These are phyloP conservation scores for Azemiops feae DNA, from an alignment of 2,113 vertebrate species.

Conservation along the genomic window DNA sequence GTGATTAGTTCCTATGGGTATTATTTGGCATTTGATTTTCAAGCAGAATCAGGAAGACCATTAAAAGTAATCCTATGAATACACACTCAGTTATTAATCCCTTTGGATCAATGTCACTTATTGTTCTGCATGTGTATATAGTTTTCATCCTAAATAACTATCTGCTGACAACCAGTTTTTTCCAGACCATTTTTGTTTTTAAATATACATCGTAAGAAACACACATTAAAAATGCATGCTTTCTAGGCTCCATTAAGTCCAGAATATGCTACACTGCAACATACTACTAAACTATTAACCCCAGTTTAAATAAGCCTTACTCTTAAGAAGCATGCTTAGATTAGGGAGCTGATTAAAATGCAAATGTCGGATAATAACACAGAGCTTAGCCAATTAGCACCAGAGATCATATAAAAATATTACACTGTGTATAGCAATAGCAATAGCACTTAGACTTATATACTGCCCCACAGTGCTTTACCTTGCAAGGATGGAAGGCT, in stretches of 20 bases:
- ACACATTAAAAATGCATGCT: not conserved
- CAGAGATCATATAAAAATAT: not conserved
- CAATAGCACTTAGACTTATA: not conserved
- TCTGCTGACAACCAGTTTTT: not conserved
- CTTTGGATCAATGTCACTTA: not conserved
- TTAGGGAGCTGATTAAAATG: slow-evolving; percentile 49
- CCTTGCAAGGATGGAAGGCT: not conserved
- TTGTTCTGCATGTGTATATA: not conserved
- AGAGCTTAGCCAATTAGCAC: slow-evolving; percentile 2
- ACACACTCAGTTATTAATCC: not conserved
- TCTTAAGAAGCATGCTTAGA: not conserved
- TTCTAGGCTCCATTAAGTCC: not conserved
- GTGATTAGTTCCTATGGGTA: not conserved
- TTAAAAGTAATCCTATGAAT: not conserved
- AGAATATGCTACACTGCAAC: not conserved
- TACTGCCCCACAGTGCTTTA: not conserved
- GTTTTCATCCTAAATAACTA: not conserved
- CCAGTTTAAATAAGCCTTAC: not conserved
- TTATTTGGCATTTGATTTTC: not conserved
- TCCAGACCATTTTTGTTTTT: not conserved
- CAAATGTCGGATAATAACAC: slow-evolving; percentile 20
- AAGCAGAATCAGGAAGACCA: not conserved
- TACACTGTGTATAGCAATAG: not conserved
- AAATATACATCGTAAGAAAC: not conserved
- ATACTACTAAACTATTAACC: not conserved